phyloP scores from a whole-genome alignment of 2,888 invertebrate species.

The Cheiracanthium punctorium region DNA sequence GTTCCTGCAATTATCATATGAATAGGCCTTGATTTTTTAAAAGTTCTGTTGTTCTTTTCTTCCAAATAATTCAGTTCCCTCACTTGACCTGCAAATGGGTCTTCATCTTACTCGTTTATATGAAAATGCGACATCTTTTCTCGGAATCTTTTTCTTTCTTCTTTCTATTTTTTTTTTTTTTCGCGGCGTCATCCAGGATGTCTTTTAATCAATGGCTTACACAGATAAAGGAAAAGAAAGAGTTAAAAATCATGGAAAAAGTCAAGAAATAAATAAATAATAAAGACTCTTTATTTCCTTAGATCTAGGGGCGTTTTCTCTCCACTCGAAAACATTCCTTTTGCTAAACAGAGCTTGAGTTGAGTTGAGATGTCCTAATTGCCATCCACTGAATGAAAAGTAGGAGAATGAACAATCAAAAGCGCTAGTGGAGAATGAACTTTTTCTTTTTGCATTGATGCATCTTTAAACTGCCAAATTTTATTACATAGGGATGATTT shows the following conservation, averaged over 20 bases:
- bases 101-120: too few species aligned
- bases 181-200: conserved; percentile 23
- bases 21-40: too few species aligned
- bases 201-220: neutral
- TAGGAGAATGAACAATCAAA: conserved; percentile 24
- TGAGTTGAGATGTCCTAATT: conserved; percentile 50
- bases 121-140: neutral
- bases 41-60: too few species aligned
- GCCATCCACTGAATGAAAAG: conserved; percentile 22
- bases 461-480: conserved; percentile 2
- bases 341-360: conserved; percentile 58
- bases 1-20: too few species aligned
- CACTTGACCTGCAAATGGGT: too few species aligned
- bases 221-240: conserved; percentile 4
- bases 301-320: conserved; percentile 26
- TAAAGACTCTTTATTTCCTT: neutral
- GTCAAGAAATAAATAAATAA: neutral
- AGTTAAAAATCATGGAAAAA: neutral
- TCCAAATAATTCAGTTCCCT: too few species aligned
- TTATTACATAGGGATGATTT: neutral
- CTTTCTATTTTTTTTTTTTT: too few species aligned
- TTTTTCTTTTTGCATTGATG: neutral
- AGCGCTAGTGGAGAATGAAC: conserved; percentile 17
- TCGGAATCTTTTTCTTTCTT: neutral
- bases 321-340: conserved; percentile 16